These are phyloP conservation scores for Drosophila nigrodunni DNA, from an alignment of 1,140 invertebrate genomes.

Conservation along the genomic window DNA sequence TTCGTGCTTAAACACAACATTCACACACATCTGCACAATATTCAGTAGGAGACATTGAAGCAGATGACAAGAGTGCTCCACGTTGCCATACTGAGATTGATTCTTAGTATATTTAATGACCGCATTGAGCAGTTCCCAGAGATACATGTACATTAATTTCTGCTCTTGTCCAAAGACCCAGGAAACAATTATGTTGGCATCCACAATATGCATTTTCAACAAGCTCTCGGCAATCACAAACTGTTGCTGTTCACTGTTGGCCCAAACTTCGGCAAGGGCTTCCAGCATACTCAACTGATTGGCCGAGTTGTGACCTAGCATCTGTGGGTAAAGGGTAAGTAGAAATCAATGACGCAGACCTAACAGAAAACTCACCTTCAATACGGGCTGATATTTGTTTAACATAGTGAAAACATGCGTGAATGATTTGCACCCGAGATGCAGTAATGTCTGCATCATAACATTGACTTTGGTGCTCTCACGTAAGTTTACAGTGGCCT, in stretches of 20 bases:
- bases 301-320: background rate
- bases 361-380: conserved; percentile 41
- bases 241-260: conserved; percentile 38
- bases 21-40: conserved; percentile 15
- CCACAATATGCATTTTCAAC: conserved; percentile 29
- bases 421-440: conserved; percentile 61
- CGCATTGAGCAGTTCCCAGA: conserved; percentile 56
- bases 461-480: conserved; percentile 49
- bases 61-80: background rate
- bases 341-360: background rate
- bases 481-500: background rate
- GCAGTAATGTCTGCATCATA: conserved; percentile 48
- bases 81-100: background rate
- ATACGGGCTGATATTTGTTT: conserved; percentile 27
- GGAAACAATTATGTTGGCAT: conserved; percentile 20
- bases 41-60: conserved; percentile 30
- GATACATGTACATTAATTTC: conserved; percentile 56
- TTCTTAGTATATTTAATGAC: conserved; percentile 30
- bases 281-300: conserved; percentile 36
- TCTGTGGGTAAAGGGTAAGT: conserved; percentile 5
- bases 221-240: conserved; percentile 45
- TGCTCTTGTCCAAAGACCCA: conserved; percentile 48
- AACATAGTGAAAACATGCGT: conserved; percentile 46
- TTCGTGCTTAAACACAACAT: conserved; percentile 10
- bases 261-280: conserved; percentile 55